Base-by-base conservation (phyloP, 1,140 invertebrate species). In the Heliconius congener region DNA sequence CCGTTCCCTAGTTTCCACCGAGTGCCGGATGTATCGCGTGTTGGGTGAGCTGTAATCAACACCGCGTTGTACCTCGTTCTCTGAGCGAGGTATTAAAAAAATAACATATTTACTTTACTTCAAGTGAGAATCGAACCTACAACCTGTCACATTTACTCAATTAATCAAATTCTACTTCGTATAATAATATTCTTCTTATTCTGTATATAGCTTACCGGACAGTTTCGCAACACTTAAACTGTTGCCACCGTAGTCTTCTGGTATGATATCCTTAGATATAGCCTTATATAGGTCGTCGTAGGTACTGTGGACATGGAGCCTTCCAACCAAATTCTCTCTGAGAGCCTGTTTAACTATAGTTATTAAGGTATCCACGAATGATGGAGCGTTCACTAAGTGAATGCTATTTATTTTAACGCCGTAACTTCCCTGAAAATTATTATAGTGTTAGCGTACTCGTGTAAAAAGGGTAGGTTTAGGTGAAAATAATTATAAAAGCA, bases 161-260 rank as follows among this genome's bases (percentile, higher is more conserved):
- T 37, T 8, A 37, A 37, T 37, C 6, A 6, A 1, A 37, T 37
- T 37, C 34, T 37, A 37, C 5, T 37, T 37, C 34, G 4, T 34
- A 34, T 34, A 34, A 34, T 34, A 34, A 34, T 34, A 34, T 34
- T 34, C 34, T 34, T 34, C 34, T 3, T 34, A 3, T 34, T 34
- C 34, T 34, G 5, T 37, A 37, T 37, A 37, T 37, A 37, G 0
- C 34, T 37, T 82, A 92, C 91, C 87, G 74, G 83, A 82, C 73
- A 94, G 70, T 42, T 89, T 88, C 0, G 78, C 55, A 78, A 89
- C 78, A 2, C 82, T 88, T n/a, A 95, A 86, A 73, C 88, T 78
- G 95, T 91, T 85, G 60, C 95, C 95, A 6, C 92, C 95, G 80
- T 95, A 95, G 34, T 96, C 95, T 30, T 86, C 87, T 1, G 95